Conservation (phyloP, 2,888 invertebrate genomes). For the Zygothrica quintamaculata region DNA sequence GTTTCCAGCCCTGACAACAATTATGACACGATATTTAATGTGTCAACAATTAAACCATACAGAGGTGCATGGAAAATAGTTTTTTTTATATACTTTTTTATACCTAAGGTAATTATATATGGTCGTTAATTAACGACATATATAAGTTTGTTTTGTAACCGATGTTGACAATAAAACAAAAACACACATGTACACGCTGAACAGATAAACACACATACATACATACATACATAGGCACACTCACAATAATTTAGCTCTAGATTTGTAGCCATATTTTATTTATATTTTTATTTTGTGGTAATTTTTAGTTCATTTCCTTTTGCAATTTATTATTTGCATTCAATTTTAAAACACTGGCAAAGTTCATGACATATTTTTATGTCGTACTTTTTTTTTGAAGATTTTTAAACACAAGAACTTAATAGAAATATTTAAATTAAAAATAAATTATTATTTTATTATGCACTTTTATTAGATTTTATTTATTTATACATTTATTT, state of each 20-base stretch:
- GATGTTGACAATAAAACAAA: neutral
- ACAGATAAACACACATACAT: neutral
- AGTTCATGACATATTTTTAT: constrained; percentile 30
- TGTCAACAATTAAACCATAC: constrained; percentile 9
- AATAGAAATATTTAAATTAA: constrained; percentile 12
- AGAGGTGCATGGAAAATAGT: neutral
- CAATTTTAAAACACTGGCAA: constrained; percentile 34
- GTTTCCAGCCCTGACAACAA: constrained; percentile 13
- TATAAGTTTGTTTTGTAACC: constrained; percentile 18
- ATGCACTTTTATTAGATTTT: constrained; percentile 8
- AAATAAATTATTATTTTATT: neutral
- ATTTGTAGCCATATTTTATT: constrained; percentile 4
- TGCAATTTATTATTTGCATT: constrained; percentile 29
- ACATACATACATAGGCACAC: constrained; percentile 4
- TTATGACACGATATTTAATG: too few relatives aligned
- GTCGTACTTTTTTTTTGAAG: neutral
- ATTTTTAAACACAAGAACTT: constrained; percentile 23
- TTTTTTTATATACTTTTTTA: neutral
- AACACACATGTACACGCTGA: neutral
- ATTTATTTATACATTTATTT: constrained; percentile 19
- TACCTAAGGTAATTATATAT: constrained; percentile 2
- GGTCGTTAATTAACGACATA: neutral
- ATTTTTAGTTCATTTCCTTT: constrained; percentile 28
- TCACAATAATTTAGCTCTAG: constrained; percentile 21
- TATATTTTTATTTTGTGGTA: constrained; percentile 6